phyloP scores from a whole-genome alignment of 2,113 vertebrate species.

The Stictonetta naevosa region DNA sequence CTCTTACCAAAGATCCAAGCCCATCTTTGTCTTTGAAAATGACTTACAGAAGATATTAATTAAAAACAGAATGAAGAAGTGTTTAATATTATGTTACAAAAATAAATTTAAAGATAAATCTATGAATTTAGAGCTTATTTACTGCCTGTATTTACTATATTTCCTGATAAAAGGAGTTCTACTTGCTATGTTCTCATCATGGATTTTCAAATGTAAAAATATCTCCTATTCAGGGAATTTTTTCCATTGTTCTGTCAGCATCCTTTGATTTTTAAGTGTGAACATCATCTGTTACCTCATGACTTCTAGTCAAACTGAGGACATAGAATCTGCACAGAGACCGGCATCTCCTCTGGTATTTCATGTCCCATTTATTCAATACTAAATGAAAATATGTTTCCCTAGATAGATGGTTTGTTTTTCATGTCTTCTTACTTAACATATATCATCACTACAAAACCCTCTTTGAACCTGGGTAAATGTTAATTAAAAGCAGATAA shows the following conservation, averaged over 20 bases:
- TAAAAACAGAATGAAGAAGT: not conserved
- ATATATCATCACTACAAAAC: not conserved
- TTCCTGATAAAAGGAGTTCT: not conserved
- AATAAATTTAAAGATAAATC: not conserved
- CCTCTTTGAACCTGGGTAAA: not conserved
- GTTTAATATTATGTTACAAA: not conserved
- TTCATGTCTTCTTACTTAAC: constrained; percentile 24
- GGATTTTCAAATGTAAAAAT: not conserved
- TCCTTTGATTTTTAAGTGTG: not conserved
- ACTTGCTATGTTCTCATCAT: not conserved
- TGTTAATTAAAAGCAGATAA: constrained; percentile 50
- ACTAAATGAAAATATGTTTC: not conserved
- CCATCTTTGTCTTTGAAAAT: not conserved
- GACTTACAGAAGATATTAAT: not conserved
- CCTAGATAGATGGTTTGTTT: not conserved
- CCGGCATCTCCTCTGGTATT: not conserved
- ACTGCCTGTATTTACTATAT: not conserved
- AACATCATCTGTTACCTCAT: not conserved
- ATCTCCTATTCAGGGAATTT: not conserved
- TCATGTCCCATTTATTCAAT: constrained; percentile 17
- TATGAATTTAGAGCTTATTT: not conserved
- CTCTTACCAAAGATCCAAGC: not conserved
- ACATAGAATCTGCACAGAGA: not conserved
- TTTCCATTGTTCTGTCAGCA: not conserved
- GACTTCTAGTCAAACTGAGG: not conserved